Base-by-base conservation (phyloP, 2,888 invertebrate genomes). In the Temnothorax unifasciatus region DNA sequence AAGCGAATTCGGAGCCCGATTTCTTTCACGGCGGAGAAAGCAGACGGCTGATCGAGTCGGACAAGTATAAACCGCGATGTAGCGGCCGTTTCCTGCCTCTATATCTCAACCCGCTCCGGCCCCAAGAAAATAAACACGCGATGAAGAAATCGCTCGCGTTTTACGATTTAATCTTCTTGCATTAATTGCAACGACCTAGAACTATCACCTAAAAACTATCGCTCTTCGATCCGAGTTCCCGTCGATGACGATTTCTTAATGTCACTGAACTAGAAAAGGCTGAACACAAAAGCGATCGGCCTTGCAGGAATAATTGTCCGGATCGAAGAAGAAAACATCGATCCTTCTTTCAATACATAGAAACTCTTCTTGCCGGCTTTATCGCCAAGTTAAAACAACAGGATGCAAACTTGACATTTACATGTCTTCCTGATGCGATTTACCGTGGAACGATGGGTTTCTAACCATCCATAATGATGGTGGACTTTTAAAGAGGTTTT, bases 11-110 rank as follows among this genome's bases (percentile, higher is more conserved):
- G 73, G 59, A 50, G 59, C 63, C 77, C 64, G 52, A 76, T 68
- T 63, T 47, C 84, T 84, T 83, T 86, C 85, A 81, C 77, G 87
- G 84, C 86, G 89, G 90, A 90, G 90, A 90, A 90, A 90, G 90
- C 89, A 85, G 86, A 66, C 69, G 75, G 57, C 41, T 41, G 71
- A 74, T 66, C 54, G 83, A 59, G 79, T 73, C 59, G 34, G 44
- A 79, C 57, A 57, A 69, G 41, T 57, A 44, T 71, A 64, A 59
- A 25, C 25, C 47, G 59, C 29, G 69, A 57, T 69, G 54, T 11
- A 64, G 44, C 29, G 44, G 44, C 41, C 57, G 29, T 59, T 73
- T 59, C 73, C 73, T 47, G 47, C 50, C 44, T 81, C 73, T 59
- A 6, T 34, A 54, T 59, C 44, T 61, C 59, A 21, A 64, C 50